Evolutionary conservation across 2,888 invertebrate species (phyloP).

Genomic region (Tinea pellionella): DNA sequence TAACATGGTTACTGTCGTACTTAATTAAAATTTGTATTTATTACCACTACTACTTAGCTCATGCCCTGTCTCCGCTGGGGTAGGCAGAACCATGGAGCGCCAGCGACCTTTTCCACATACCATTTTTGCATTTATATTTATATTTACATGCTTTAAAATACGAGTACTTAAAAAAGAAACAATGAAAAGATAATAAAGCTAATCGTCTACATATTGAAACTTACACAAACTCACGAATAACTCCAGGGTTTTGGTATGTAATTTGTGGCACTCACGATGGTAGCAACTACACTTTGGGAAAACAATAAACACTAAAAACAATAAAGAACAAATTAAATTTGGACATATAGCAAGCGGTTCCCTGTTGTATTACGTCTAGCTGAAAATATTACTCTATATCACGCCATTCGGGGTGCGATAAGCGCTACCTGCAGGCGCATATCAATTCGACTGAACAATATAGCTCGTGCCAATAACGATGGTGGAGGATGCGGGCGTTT

Average conservation of each 20-base stretch:
- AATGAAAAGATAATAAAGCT: not conserved
- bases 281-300: constrained; percentile 48
- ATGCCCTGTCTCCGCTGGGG: too few species aligned
- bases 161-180: too few species aligned
- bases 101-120: too few species aligned
- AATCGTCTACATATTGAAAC: not conserved
- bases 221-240: constrained; percentile 25
- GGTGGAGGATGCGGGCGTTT: not conserved
- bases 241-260: constrained; percentile 27
- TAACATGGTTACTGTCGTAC: too few species aligned
- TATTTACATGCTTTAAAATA: too few species aligned
- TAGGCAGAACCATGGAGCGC: too few species aligned
- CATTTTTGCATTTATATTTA: too few species aligned
- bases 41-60: too few species aligned
- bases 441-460: not conserved
- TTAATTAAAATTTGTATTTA: too few species aligned
- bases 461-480: not conserved
- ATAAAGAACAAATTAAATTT: constrained; percentile 57
- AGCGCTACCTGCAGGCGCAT: constrained; percentile 15
- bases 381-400: constrained; percentile 48
- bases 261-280: constrained; percentile 39
- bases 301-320: constrained; percentile 62
- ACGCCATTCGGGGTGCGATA: constrained; percentile 32
- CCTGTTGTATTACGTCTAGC: constrained; percentile 33
- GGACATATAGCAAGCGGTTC: constrained; percentile 43